Percentiles rank a stretch among this genome's conserved stretches.
Evolutionary conservation across 2,113 vertebrate genomes (phyloP).

Genomic region (Pterocles burchelli): DNA sequence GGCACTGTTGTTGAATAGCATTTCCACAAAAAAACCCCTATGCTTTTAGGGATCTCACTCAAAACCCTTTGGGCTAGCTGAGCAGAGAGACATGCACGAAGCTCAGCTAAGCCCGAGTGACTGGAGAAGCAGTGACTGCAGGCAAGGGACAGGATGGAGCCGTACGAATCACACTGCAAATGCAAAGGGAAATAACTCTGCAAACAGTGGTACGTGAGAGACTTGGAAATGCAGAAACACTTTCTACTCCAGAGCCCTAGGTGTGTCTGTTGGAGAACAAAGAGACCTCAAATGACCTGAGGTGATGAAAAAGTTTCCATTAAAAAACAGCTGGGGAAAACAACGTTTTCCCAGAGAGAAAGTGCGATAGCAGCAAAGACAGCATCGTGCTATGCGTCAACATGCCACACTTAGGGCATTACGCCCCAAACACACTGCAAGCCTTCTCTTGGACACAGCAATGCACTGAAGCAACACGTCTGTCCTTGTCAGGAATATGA

Average conservation of each 20-base stretch:
- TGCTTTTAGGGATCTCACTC: background rate
- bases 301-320: background rate
- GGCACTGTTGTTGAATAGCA: background rate
- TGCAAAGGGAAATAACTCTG: background rate
- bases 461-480: background rate
- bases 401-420: background rate
- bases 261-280: background rate
- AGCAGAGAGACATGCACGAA: background rate
- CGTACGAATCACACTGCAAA: background rate
- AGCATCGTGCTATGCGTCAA: background rate
- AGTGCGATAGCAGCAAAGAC: background rate
- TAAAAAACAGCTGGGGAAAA: background rate
- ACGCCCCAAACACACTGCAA: background rate
- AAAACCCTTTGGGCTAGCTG: background rate
- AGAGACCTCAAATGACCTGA: background rate
- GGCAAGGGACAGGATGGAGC: background rate
- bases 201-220: accelerated
- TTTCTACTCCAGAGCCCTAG: background rate
- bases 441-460: background rate
- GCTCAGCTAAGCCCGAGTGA: background rate
- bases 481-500: background rate
- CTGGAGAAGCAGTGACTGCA: background rate
- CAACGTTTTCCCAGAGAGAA: background rate
- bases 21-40: background rate
- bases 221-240: background rate